phyloP scores from a whole-genome alignment of 2,797 vertebrate genomes.

The Psittacula echo region DNA sequence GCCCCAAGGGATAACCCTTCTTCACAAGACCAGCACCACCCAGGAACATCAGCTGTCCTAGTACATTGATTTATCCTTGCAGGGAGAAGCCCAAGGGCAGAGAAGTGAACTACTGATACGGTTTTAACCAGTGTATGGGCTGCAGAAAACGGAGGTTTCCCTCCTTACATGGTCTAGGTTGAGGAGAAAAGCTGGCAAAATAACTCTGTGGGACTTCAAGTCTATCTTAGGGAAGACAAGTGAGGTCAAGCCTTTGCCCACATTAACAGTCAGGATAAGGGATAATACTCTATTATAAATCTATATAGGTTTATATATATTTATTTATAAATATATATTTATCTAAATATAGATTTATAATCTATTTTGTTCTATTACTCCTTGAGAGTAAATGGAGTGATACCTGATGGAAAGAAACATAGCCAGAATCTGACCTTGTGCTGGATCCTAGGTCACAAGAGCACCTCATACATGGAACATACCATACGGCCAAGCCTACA shows the following conservation, averaged over 20 bases:
- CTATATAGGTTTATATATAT: background rate
- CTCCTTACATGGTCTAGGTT: background rate
- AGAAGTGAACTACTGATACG: background rate
- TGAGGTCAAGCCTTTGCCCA: background rate
- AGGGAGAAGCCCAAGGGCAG: background rate
- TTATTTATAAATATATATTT: background rate
- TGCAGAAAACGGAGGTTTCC: background rate
- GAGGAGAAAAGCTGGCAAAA: background rate
- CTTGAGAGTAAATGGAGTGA: background rate
- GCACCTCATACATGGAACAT: background rate
- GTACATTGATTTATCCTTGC: background rate
- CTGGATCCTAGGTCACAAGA: background rate
- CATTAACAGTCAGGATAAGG: background rate
- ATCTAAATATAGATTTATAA: background rate
- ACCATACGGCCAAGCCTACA: background rate
- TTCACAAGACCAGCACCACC: background rate
- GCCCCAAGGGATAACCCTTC: background rate
- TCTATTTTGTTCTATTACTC: background rate
- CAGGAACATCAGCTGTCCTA: background rate
- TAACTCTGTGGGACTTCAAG: background rate
- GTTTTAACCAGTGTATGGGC: accelerated
- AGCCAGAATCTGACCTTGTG: background rate
- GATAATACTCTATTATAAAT: background rate
- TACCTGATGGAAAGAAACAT: background rate
- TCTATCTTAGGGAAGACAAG: background rate